These are phyloP conservation scores for Acleris literana DNA, from an alignment of 2,888 invertebrate genomes.

Conservation along the genomic window DNA sequence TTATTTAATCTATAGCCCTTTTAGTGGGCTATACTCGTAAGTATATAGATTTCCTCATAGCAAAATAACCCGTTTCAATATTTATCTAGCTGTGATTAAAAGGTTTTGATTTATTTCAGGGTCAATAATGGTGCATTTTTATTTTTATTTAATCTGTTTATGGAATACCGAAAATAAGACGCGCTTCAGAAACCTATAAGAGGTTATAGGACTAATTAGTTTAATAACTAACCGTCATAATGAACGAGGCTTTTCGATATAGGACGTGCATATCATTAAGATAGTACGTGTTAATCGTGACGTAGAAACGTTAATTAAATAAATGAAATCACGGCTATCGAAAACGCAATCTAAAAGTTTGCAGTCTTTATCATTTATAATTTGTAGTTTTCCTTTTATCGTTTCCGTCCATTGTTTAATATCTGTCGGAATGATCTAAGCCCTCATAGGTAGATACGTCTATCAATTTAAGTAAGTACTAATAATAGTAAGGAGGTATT, in stretches of 20 bases:
- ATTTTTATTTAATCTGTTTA: no score
- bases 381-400: conserved; percentile 51
- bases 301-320: conserved; percentile 39
- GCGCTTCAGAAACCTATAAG: no score
- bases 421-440: conserved; percentile 53
- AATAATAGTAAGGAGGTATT: neutral
- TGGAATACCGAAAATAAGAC: no score
- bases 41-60: no score
- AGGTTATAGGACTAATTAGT: no score
- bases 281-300: conserved; percentile 28
- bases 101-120: no score
- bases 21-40: no score
- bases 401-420: conserved; percentile 50
- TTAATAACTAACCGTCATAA: no score
- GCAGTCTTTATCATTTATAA: conserved; percentile 53
- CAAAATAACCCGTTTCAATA: no score
- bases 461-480: neutral
- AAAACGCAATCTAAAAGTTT: conserved; percentile 54
- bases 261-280: conserved; percentile 4
- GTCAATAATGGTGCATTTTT: no score
- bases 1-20: no score
- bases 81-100: no score
- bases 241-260: neutral
- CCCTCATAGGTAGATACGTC: conserved; percentile 26
- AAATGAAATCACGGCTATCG: conserved; percentile 61